Conservation (phyloP, 2,113 vertebrate genomes). For the Dromiciops gliroides region DNA sequence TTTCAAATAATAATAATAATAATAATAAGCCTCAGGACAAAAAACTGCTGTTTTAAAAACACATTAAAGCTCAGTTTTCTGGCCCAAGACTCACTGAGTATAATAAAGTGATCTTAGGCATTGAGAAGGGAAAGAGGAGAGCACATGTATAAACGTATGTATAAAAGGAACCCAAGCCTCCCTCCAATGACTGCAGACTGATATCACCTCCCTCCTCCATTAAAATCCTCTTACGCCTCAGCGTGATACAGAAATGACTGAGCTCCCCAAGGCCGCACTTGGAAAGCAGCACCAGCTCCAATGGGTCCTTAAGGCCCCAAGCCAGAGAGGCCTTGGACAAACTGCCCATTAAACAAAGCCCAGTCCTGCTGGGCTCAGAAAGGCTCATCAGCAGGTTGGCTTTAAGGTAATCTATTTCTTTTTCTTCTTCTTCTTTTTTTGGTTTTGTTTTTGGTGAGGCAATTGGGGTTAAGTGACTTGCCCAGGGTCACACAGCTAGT, state of each 20-base stretch:
- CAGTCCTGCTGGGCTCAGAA: background rate
- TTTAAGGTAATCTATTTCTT: background rate
- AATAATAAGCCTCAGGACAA: background rate
- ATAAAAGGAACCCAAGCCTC: background rate
- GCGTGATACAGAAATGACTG: background rate
- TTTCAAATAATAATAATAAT: conserved; percentile 42
- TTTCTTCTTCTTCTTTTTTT: too few relatives aligned
- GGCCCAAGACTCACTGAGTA: background rate
- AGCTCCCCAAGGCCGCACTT: background rate
- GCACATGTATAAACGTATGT: background rate
- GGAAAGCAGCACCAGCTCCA: background rate
- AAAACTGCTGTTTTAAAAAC: background rate
- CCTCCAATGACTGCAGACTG: too few relatives aligned
- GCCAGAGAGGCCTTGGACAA: background rate
- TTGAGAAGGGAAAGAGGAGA: background rate
- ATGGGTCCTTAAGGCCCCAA: background rate
- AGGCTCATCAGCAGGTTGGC: background rate
- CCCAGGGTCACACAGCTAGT: too few relatives aligned
- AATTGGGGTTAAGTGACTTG: too few relatives aligned
- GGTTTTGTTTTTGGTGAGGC: too few relatives aligned
- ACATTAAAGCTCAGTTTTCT: background rate
- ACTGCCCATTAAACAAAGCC: background rate
- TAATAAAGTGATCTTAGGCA: background rate
- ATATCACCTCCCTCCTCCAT: background rate
- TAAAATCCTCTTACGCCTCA: background rate